These are phyloP conservation scores for Sprattus sprattus DNA, from an alignment of 2,113 vertebrate genomes.

Conservation along the genomic window DNA sequence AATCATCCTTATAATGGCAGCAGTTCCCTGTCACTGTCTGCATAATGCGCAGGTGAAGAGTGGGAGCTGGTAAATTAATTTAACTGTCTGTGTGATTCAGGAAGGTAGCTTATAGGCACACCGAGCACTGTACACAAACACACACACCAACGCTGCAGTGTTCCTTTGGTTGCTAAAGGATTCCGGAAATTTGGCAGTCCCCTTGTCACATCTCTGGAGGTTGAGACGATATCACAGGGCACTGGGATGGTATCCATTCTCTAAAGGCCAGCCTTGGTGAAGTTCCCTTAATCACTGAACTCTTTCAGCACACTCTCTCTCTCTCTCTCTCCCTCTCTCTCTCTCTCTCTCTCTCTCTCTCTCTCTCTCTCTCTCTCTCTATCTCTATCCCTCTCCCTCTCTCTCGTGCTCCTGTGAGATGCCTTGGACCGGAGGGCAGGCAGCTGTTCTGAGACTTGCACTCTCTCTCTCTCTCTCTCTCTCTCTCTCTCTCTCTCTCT, in stretches of 20 bases:
- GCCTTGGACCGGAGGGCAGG: neutral
- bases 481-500: neutral
- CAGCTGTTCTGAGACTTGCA: neutral
- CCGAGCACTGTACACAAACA: neutral
- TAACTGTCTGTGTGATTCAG: slow-evolving; percentile 3
- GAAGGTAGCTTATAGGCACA: neutral
- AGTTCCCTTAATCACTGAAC: neutral
- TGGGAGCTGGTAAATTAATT: neutral
- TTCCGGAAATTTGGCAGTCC: slow-evolving; percentile 2
- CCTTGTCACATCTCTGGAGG: neutral
- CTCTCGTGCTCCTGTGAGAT: neutral
- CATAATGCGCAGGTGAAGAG: neutral
- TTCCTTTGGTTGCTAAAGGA: slow-evolving; percentile 16
- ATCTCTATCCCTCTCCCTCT: neutral
- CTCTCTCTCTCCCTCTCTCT: neutral
- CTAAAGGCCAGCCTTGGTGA: neutral
- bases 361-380: neutral
- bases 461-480: neutral
- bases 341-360: neutral
- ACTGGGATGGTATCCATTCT: neutral
- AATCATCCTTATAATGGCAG: slow-evolving; percentile 6
- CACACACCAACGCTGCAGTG: neutral
- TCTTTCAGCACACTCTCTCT: neutral
- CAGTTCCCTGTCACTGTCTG: slow-evolving; percentile 1
- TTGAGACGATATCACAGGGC: neutral